These are phyloP conservation scores for Charadrius vociferus DNA, from an alignment of 2,113 vertebrate species.

Conservation along the genomic window DNA sequence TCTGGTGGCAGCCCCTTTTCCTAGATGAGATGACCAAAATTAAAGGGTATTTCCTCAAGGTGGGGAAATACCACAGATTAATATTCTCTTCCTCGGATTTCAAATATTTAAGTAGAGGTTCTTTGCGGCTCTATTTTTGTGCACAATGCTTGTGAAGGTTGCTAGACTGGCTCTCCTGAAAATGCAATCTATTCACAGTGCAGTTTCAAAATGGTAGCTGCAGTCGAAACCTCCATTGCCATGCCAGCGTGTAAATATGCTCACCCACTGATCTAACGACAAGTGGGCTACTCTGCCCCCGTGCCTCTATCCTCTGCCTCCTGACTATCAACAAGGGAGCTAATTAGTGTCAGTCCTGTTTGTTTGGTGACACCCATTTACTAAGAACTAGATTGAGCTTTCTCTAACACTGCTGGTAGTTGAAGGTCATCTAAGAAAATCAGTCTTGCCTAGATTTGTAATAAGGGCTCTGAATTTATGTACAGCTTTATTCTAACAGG, in stretches of 20 bases:
- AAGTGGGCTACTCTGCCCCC: neutral
- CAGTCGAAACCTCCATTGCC: neutral
- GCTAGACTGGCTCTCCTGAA: neutral
- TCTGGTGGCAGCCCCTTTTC: neutral
- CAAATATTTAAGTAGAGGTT: neutral
- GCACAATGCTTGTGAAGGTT: neutral
- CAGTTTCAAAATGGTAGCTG: neutral
- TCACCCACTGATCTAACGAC: neutral
- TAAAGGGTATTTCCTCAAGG: neutral
- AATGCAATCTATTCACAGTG: neutral
- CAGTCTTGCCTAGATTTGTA: neutral
- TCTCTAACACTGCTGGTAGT: neutral
- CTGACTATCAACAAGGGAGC: constrained; percentile 5
- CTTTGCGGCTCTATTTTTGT: neutral
- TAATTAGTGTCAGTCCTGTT: constrained; percentile 59
- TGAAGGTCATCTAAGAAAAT: constrained; percentile 47
- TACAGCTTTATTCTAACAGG: neutral
- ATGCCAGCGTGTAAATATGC: neutral
- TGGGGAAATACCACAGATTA: neutral
- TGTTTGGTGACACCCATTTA: constrained; percentile 40
- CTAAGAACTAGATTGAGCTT: neutral
- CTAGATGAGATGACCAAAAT: neutral
- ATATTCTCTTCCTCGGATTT: neutral
- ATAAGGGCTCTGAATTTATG: neutral
- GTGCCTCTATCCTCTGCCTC: neutral